A percentile compares a stretch with the other conserved stretches of the same genome.
Conservation (phyloP, 2,888 invertebrate species). For the Nasonia oneida region DNA sequence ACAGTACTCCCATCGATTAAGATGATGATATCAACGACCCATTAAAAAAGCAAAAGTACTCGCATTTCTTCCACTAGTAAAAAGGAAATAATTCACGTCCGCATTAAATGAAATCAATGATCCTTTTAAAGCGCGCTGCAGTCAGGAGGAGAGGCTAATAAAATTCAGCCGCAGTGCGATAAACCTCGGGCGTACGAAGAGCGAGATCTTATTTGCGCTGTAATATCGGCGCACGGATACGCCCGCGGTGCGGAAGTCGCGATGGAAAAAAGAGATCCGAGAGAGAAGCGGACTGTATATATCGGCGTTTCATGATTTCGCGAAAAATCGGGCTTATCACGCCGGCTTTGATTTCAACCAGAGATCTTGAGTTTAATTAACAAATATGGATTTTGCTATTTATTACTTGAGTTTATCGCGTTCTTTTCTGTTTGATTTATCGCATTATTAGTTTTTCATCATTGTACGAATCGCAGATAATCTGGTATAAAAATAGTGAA, state of each 20-base stretch:
- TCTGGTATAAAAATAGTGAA: too few species aligned
- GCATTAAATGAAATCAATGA: background rate
- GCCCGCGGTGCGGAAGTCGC: background rate
- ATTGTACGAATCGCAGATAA: too few species aligned
- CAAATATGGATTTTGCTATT: background rate
- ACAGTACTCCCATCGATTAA: background rate
- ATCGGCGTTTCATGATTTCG: background rate
- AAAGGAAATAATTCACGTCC: conserved; percentile 3
- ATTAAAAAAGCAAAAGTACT: background rate
- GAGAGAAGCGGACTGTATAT: background rate
- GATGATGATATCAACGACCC: background rate
- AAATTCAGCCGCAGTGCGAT: background rate
- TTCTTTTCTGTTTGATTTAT: background rate
- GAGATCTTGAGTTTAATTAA: background rate
- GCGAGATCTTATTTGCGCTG: background rate
- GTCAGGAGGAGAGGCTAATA: background rate
- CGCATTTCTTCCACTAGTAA: background rate
- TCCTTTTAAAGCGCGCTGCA: background rate
- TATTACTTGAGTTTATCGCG: background rate
- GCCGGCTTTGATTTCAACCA: background rate
- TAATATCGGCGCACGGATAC: background rate
- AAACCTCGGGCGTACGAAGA: background rate
- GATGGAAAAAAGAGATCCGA: background rate
- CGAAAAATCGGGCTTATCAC: background rate
- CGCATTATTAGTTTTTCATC: too few species aligned